Evolutionary conservation across 2,113 vertebrate genomes (phyloP), one percentile per base, ranked within the genome.

Genomic region (Rhinolophus sinicus): DNA sequence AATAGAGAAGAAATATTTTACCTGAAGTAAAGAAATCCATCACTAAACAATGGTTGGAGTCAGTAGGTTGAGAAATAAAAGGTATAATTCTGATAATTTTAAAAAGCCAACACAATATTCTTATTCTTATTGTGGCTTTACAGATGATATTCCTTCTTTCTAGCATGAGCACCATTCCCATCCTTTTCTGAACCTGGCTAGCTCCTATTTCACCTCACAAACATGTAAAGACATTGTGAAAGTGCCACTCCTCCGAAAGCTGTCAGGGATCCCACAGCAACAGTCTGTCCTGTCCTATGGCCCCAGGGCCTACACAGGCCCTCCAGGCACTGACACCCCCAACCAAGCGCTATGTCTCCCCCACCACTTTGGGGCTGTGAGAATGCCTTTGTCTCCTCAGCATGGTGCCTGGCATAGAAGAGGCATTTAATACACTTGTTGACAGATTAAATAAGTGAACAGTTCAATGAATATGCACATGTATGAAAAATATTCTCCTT

Each of bases 321-420:
- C 28, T 47, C 6, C 9, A 12, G 40, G 24, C 40, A 21, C 21
- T 24, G 38, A 35, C 12, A 15, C 26, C 60, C 54, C 30, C 3
- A 2, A 33, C 11, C 1, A 4, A 7, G 8, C 2, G 24, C 15
- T 52, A 1, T 3, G 1, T 28, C 35, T 69, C 1, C 72, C 38
- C 28, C 11, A 47, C 24, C 6, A 6, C 0, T 11, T n/a, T 8
- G 22, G 22, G 3, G 1, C 26, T 16, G 4, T 38, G 6, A 83
- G 10, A 62, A 69, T 0, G 0, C 1, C 52, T 56, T 3, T 50
- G n/a, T 44, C 15, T 35, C 26, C 52, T 52, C 28, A 40, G 47
- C 52, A 75, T 10, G 18, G 12, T 50, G 21, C 50, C 8, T 67
- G n/a, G n/a, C 52, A 14, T 1, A 33, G 15, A 64, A 19, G 0